phyloP scores from a whole-genome alignment of 2,888 invertebrate species.

The Oscheius sp. region DNA sequence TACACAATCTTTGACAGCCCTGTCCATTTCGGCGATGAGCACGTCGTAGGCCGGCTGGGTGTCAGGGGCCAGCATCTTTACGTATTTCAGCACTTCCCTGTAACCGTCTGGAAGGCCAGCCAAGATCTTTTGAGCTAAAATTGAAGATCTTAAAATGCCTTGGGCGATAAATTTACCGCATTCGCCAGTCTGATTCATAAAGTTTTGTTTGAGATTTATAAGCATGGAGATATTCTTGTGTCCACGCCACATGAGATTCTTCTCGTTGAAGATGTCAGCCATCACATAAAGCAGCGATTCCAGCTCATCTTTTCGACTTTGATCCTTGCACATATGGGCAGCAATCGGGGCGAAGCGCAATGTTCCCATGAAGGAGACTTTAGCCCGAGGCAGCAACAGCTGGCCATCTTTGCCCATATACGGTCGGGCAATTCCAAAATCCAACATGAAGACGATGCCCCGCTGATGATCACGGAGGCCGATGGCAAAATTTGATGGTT shows the following conservation, averaged over 20 bases:
- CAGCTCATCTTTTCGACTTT: constrained; percentile 52
- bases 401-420: constrained; percentile 9
- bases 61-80: constrained; percentile 4
- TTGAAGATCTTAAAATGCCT: too few relatives aligned
- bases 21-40: constrained; percentile 10
- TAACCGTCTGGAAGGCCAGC: not conserved
- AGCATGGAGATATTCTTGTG: not conserved
- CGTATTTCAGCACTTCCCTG: not conserved
- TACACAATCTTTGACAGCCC: not conserved
- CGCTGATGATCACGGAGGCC: constrained; percentile 2
- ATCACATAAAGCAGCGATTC: constrained; percentile 38
- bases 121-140: too few relatives aligned
- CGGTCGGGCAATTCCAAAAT: constrained; percentile 22
- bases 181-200: not conserved
- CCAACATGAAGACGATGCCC: constrained; percentile 26
- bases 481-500: constrained; percentile 27
- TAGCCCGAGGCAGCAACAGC: constrained; percentile 37
- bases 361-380: constrained; percentile 54
- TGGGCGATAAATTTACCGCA: not conserved
- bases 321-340: constrained; percentile 45
- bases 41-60: constrained; percentile 14
- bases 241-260: constrained; percentile 15
- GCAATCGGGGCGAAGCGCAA: constrained; percentile 44
- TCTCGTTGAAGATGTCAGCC: constrained; percentile 26
- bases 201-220: constrained; percentile 14